Evolutionary conservation across 2,797 vertebrate genomes (phyloP).

Genomic region (Remorina albescens): DNA sequence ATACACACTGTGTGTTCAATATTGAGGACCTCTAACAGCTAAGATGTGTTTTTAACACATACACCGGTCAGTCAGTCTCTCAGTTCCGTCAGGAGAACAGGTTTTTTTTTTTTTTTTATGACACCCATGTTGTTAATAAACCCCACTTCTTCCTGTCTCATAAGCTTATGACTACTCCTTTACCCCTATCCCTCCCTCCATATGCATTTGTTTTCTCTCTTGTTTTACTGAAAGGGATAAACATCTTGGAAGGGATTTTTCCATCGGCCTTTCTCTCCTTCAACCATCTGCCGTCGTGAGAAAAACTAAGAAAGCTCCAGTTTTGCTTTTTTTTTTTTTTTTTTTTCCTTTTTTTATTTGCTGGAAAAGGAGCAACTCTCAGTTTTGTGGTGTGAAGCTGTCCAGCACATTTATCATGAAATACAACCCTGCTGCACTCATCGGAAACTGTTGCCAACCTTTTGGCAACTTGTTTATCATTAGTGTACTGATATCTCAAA

Average conservation of each 20-base stretch:
- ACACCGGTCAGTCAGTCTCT: neutral
- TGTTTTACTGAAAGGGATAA: conserved; percentile 66
- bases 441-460: conserved; percentile 37
- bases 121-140: conserved; percentile 38
- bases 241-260: conserved; percentile 72
- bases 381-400: conserved; percentile 10
- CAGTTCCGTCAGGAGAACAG: neutral
- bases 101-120: too few relatives aligned
- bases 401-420: conserved; percentile 37
- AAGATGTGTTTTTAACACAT: conserved; percentile 19
- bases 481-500: conserved; percentile 28
- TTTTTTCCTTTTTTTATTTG: neutral
- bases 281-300: conserved; percentile 69
- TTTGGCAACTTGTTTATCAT: conserved; percentile 41
- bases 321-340: conserved; percentile 25
- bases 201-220: conserved; percentile 73
- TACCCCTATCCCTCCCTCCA: conserved; percentile 46
- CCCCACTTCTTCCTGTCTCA: conserved; percentile 33
- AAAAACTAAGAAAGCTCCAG: conserved; percentile 49
- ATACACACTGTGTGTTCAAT: neutral
- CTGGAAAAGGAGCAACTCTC: conserved; percentile 33
- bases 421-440: conserved; percentile 50
- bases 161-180: conserved; percentile 31
- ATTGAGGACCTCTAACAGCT: neutral
- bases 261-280: conserved; percentile 59